phyloP scores from a whole-genome alignment of 2,113 vertebrate genomes.

The Passerina amoena region DNA sequence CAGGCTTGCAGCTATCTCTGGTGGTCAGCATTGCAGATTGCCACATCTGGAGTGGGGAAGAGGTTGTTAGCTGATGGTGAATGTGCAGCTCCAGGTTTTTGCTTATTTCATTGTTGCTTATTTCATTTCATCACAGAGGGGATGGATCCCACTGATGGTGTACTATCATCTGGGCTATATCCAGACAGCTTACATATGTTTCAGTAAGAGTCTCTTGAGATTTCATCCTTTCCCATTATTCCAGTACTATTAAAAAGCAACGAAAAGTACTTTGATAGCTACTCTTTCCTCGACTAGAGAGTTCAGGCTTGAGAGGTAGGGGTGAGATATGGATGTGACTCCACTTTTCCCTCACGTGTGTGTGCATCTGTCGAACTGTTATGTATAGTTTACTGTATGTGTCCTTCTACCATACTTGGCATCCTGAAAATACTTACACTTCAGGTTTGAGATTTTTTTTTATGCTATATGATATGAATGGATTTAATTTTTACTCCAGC shows the following conservation, averaged over 20 bases:
- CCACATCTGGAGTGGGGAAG: rapidly evolving
- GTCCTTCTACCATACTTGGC: neutral
- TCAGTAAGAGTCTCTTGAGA: neutral
- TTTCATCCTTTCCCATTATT: neutral
- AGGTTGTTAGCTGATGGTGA: no score
- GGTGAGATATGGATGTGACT: neutral
- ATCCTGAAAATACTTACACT: neutral
- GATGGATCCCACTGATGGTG: neutral
- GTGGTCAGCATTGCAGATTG: neutral
- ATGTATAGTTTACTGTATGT: neutral
- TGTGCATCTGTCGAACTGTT: neutral
- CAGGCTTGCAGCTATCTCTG: neutral
- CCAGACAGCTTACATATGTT: neutral
- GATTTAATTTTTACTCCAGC: neutral
- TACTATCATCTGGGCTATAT: neutral
- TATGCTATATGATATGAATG: neutral
- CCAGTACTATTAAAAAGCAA: neutral
- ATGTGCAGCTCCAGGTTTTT: neutral
- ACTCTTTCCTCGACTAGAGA: neutral
- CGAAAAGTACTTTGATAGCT: neutral
- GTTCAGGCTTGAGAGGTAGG: neutral
- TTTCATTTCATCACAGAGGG: no score
- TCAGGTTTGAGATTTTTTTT: neutral
- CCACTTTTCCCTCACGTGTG: neutral
- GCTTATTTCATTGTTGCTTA: neutral